phyloP scores from a whole-genome alignment of 1,140 invertebrate species.

The Idris sp. region DNA sequence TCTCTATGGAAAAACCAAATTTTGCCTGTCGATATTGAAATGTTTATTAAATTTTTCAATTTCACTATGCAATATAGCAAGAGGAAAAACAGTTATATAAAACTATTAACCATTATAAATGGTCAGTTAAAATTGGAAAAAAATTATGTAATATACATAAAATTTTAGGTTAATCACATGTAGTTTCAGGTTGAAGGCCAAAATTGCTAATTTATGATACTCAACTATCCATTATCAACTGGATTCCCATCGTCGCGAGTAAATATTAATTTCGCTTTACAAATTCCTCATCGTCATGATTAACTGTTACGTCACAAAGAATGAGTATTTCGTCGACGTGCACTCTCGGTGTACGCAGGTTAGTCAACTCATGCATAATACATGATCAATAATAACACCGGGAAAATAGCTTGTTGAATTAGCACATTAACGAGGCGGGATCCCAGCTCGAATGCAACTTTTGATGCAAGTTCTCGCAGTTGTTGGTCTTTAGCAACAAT shows the following conservation, averaged over 20 bases:
- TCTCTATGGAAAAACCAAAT: conserved; percentile 50
- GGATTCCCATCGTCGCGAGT: conserved; percentile 22
- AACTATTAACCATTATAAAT: no score
- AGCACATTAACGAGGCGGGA: conserved; percentile 46
- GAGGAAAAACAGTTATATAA: no score
- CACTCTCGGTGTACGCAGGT: conserved; percentile 54
- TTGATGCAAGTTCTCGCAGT: no score
- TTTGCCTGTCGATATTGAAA: conserved; percentile 57
- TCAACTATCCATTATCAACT: conserved; percentile 8
- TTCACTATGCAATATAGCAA: no score
- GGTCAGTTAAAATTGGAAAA: no score
- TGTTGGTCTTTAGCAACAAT: conserved; percentile 1
- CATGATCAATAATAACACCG: conserved; percentile 50
- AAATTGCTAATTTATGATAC: neutral
- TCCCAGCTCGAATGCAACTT: no score
- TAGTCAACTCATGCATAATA: conserved; percentile 56
- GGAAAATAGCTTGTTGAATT: conserved; percentile 51
- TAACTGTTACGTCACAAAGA: conserved; percentile 51
- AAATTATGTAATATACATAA: no score
- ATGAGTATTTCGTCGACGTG: conserved; percentile 50
- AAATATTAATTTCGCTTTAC: conserved; percentile 35
- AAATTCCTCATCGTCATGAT: conserved; percentile 52
- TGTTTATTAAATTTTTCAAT: no score
- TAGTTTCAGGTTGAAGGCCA: no score
- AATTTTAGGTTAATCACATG: no score